These are phyloP conservation scores for Pitangus sulphuratus DNA, from an alignment of 2,797 vertebrate genomes.

Conservation along the genomic window DNA sequence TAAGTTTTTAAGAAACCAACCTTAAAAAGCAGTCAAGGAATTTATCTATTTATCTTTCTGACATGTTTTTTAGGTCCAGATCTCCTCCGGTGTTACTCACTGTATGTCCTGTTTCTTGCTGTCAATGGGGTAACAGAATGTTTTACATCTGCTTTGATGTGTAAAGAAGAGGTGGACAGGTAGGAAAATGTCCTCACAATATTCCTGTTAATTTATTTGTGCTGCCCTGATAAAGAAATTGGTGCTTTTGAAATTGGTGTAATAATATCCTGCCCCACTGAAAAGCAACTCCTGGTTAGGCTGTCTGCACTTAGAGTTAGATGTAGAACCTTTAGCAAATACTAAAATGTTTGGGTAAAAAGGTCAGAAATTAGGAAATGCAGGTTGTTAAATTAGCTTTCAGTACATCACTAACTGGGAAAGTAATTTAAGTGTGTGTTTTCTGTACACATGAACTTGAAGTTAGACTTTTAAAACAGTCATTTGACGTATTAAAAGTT, in stretches of 20 bases:
- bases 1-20: neutral
- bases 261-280: neutral
- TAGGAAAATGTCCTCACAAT: slow-evolving; percentile 55
- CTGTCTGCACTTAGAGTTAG: neutral
- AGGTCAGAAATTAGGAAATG: neutral
- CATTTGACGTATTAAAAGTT: neutral
- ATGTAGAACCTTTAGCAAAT: neutral
- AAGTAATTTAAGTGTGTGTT: neutral
- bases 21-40: neutral
- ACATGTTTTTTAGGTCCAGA: slow-evolving; percentile 81
- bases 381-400: neutral
- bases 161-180: slow-evolving; percentile 93
- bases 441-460: neutral
- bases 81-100: slow-evolving; percentile 88
- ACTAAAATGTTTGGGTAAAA: neutral
- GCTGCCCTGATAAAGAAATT: neutral
- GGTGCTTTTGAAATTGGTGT: neutral
- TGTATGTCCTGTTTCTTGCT: slow-evolving; percentile 93
- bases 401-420: neutral
- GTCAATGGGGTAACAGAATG: slow-evolving; percentile 95
- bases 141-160: slow-evolving; percentile 95
- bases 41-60: neutral
- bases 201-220: neutral
- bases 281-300: neutral
- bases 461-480: neutral